Evolutionary conservation across 2,888 invertebrate species (phyloP), one percentile per base, ranked within the genome.

Genomic region (Rosalia funebris): DNA sequence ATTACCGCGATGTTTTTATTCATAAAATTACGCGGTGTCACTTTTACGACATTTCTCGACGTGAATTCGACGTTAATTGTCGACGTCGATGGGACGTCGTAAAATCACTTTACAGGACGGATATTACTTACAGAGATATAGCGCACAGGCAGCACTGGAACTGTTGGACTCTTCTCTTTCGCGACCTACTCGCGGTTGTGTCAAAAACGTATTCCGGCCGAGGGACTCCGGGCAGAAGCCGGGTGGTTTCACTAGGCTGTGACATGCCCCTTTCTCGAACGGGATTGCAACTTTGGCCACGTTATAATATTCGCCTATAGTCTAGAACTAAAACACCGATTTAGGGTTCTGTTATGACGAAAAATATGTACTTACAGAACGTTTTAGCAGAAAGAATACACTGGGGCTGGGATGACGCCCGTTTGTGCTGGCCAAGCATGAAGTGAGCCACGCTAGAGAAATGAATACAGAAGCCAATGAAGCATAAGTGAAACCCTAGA

Each of bases 101-200:
- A 25, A 25, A 5, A 25, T 25, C 25, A 7, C 3, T n/a, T 25
- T 25, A 25, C 25, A 25, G 4, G 25, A 25, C 25, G 25, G 7
- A 3, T 25, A 25, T 25, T 46, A 87, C 91, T 89, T 81, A 93
- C 92, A 91, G 79, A 57, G 91, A 79, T 7, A 85, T 83, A 2
- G 88, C 84, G 71, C 90, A 90, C 41, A 91, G 81, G 68, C 88
- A 90, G 75, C 91, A 92, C 72, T 92, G 91, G 73, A 90, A 88
- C 72, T 85, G 85, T 46, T 83, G 81, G 34, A 87, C 76, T 7
- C 84, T 77, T 61, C 82, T 82, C 76, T 84, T 84, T 72, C 86
- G 83, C 63, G 79, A 78, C 16, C 83, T 78, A 0, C 82, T 71
- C n/a, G 85, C 65, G 64, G 83, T 83, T 5, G 84, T 81, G 74